These are phyloP conservation scores for Cyaniris semiargus DNA, from an alignment of 2,888 invertebrate genomes.

Conservation along the genomic window DNA sequence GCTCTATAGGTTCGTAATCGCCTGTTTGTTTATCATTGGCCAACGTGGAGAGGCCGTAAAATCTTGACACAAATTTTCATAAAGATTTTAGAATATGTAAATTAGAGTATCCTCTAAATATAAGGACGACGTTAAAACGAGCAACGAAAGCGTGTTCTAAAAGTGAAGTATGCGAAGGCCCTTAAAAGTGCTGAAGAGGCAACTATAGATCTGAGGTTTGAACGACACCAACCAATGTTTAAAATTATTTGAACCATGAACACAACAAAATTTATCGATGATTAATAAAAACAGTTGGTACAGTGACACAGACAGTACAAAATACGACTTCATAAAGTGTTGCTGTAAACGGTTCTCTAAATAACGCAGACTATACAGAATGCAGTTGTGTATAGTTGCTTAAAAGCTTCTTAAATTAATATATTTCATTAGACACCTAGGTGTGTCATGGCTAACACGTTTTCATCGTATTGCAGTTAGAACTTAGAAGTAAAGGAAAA, in stretches of 20 bases:
- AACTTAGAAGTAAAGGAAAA: too few species aligned
- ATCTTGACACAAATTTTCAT: too few species aligned
- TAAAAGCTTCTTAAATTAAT: too few species aligned
- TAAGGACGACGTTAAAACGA: not conserved
- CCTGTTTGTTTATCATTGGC: too few species aligned
- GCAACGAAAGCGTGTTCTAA: not conserved
- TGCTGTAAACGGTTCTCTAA: not conserved
- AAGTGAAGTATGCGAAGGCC: not conserved
- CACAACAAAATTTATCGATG: not conserved
- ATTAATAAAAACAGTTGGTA: not conserved
- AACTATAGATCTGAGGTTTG: not conserved
- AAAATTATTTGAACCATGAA: not conserved
- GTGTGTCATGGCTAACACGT: too few species aligned
- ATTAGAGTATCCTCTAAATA: not conserved
- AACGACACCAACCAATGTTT: not conserved
- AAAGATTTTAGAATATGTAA: not conserved
- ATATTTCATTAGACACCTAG: too few species aligned
- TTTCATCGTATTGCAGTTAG: too few species aligned
- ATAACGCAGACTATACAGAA: too few species aligned
- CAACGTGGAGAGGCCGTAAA: too few species aligned
- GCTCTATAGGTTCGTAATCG: not conserved
- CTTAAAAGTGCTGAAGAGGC: not conserved
- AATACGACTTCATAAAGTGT: constrained; percentile 3
- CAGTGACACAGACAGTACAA: not conserved
- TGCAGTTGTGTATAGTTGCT: too few species aligned